Percentiles rank a stretch among this genome's conserved stretches.
Conservation (phyloP, 2,113 vertebrate genomes). For the Etheostoma cragini region DNA sequence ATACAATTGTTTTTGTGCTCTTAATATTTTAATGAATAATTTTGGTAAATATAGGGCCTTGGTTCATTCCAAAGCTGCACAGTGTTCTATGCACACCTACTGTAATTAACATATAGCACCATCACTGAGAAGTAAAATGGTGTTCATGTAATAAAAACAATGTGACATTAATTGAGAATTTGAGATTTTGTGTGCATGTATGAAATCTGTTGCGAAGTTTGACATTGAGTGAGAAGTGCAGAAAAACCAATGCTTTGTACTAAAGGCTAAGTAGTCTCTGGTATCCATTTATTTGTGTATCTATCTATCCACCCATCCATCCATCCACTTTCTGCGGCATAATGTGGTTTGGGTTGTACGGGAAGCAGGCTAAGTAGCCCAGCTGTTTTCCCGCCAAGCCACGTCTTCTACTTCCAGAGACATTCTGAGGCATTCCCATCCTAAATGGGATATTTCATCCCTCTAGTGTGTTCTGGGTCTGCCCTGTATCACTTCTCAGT, state of each 20-base stretch:
- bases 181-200: neutral
- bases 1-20: neutral
- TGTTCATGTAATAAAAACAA: neutral
- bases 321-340: slow-evolving; percentile 6
- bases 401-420: neutral
- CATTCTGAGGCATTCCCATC: slow-evolving; percentile 1
- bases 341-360: neutral
- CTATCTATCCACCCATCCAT: neutral
- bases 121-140: neutral
- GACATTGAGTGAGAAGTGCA: neutral
- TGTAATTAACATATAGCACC: neutral
- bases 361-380: neutral
- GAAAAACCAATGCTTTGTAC: neutral
- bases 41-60: neutral
- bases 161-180: neutral
- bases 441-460: slow-evolving; percentile 20
- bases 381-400: neutral
- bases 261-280: slow-evolving; percentile 12
- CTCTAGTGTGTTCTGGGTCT: slow-evolving; percentile 9
- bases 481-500: slow-evolving; percentile 2
- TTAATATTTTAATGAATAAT: neutral
- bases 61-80: neutral
- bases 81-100: neutral
- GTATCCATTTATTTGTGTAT: neutral
- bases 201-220: neutral